Evolutionary conservation across 2,888 invertebrate species (phyloP).

Genomic region (Sympetrum striolatum): DNA sequence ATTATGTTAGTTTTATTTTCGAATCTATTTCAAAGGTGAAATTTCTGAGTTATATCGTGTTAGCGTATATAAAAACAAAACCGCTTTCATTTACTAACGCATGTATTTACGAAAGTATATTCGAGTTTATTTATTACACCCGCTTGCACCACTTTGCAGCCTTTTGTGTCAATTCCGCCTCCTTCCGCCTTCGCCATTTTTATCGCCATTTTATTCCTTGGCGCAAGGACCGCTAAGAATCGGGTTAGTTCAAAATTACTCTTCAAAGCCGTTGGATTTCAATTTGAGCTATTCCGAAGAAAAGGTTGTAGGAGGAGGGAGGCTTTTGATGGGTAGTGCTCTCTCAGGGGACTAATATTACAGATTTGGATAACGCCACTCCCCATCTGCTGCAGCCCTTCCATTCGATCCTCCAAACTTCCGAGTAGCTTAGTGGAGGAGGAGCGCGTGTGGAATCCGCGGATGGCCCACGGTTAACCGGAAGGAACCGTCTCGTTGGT

Average conservation of each 20-base stretch:
- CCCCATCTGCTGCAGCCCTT: not conserved
- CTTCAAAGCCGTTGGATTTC: slow-evolving; percentile 49
- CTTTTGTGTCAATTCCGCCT: not conserved
- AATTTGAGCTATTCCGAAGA: slow-evolving; percentile 49
- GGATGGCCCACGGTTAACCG: not conserved
- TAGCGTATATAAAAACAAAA: too few relatives aligned
- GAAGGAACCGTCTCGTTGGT: not conserved
- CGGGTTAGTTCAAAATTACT: slow-evolving; percentile 51
- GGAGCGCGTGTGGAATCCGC: not conserved
- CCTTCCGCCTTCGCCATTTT: not conserved
- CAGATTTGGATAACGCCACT: slow-evolving; percentile 42
- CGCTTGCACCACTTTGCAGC: not conserved
- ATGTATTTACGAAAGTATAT: too few relatives aligned
- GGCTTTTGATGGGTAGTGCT: slow-evolving; percentile 11
- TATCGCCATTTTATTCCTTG: not conserved
- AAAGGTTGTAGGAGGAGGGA: slow-evolving; percentile 21
- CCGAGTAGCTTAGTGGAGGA: not conserved
- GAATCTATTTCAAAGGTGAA: too few relatives aligned
- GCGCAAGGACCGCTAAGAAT: slow-evolving; percentile 48
- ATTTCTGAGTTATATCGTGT: too few relatives aligned
- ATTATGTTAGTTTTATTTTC: too few relatives aligned
- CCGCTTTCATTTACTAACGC: too few relatives aligned
- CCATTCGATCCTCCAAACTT: not conserved
- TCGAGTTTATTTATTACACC: too few relatives aligned
- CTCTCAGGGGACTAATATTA: slow-evolving; percentile 22